phyloP scores from a whole-genome alignment of 2,797 vertebrate species.

The Pantherophis vulpinus region DNA sequence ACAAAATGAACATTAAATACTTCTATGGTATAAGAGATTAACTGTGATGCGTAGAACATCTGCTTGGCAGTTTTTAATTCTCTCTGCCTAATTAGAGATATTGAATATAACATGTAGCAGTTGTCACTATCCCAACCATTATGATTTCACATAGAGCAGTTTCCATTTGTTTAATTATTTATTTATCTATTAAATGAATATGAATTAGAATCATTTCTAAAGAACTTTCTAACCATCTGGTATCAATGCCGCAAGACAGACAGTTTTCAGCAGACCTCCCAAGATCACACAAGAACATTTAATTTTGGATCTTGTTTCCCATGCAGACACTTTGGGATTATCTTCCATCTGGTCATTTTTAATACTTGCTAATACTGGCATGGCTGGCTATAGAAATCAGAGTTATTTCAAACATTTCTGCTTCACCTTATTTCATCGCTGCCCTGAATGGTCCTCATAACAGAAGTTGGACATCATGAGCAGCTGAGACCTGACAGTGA shows the following conservation, averaged over 20 bases:
- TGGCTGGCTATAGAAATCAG: neutral
- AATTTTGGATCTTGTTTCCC: neutral
- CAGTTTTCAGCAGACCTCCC: neutral
- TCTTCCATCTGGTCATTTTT: constrained; percentile 25
- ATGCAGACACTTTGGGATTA: neutral
- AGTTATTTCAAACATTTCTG: neutral
- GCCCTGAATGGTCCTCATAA: neutral
- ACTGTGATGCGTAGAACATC: constrained; percentile 30
- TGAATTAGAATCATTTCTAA: constrained; percentile 11
- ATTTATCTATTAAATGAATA: constrained; percentile 12
- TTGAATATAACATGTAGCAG: constrained; percentile 24
- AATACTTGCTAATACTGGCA: neutral
- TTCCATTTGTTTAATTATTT: constrained; percentile 9
- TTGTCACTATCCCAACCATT: constrained; percentile 7
- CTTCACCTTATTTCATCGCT: neutral
- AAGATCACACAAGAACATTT: neutral
- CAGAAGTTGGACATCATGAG: neutral
- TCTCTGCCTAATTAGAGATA: constrained; percentile 34
- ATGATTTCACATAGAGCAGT: constrained; percentile 3
- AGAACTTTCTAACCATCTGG: neutral
- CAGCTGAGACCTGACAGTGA: neutral
- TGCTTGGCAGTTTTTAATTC: constrained; percentile 40
- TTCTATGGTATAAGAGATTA: constrained; percentile 45
- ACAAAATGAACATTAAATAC: constrained; percentile 46
- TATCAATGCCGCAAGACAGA: neutral